Base-by-base conservation (phyloP, 2,888 invertebrate genomes). In the Chaitophorus viminalis region DNA sequence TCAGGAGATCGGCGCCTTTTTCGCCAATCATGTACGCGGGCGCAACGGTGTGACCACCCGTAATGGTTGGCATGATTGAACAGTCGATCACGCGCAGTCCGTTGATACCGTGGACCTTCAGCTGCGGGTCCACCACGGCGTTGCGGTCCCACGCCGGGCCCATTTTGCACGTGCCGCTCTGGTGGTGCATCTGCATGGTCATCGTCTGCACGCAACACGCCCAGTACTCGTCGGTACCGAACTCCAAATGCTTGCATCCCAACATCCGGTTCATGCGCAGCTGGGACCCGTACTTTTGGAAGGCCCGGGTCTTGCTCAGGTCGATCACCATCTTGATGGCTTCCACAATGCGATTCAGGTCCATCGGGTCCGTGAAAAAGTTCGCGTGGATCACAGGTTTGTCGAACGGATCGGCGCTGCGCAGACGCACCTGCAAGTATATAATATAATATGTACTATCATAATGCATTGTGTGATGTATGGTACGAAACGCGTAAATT, bases 221-320 rank as follows among this genome's bases (percentile, higher is more conserved):
- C 95, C 95, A 96, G 91, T 96, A 96, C 21, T 92, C 91, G 90
- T 95, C 94, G 3, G 94, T 94, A 89, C 93, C 93, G 90, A 95
- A 95, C 9, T 90, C 78, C 17, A 93, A 90, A 77, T 93, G 91
- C 90, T 94, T 93, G 90, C 96, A 96, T 70, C 95, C 95, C 1
- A 95, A 94, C 91, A 95, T 94, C 0, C 94, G 93, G 0, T 93
- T 92, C 0, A 91, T 90, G 89, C 93, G 92, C 36, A 94, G 91
- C 1, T 91, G 92, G 0, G 94, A 91, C 83, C 93, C 93, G 90
- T 93, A 92, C 87, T 92, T 92, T 79, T 92, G 91, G 91, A 95
- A 94, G 0, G 93, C 90, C 52, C 92, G 91, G 0, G 93, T 92
- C 79, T 93, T 91, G 0, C 93, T 92, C 25, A 95, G 90, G 88